phyloP scores from a whole-genome alignment of 2,888 invertebrate genomes.

The Eudemis profundana region DNA sequence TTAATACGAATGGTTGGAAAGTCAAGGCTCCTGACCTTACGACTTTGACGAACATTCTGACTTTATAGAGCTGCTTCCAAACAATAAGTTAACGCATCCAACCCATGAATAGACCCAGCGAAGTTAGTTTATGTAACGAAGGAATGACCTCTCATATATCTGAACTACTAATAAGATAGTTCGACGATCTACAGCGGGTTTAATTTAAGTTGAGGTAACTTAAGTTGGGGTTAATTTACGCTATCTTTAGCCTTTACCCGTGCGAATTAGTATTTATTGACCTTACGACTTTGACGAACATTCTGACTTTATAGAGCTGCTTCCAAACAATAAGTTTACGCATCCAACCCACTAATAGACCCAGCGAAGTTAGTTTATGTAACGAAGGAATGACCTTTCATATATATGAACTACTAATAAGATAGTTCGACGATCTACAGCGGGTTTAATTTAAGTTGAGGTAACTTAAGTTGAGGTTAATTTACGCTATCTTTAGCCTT shows the following conservation, averaged over 20 bases:
- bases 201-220: too few relatives aligned
- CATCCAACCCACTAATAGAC: slow-evolving; percentile 8
- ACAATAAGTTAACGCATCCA: slow-evolving; percentile 23
- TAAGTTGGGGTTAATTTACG: too few relatives aligned
- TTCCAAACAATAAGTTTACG: slow-evolving; percentile 36
- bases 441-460: too few relatives aligned
- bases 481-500: too few relatives aligned
- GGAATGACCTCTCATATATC: slow-evolving; percentile 1
- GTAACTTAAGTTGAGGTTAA: too few relatives aligned
- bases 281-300: slow-evolving; percentile 62
- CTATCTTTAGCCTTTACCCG: too few relatives aligned
- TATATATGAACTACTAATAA: not conserved
- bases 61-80: slow-evolving; percentile 49
- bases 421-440: not conserved
- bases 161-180: not conserved
- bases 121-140: slow-evolving; percentile 17
- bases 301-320: slow-evolving; percentile 51
- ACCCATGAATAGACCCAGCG: slow-evolving; percentile 1
- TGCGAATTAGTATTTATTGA: too few relatives aligned
- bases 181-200: not conserved
- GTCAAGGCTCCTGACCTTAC: slow-evolving; percentile 57
- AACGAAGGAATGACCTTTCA: slow-evolving; percentile 7
- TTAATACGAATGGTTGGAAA: slow-evolving; percentile 49
- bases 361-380: slow-evolving; percentile 10
- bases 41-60: slow-evolving; percentile 60